Percentiles rank a stretch among this genome's conserved stretches.
Conservation (phyloP, 2,797 vertebrate genomes). For the Crossoptilon crossoptilon region DNA sequence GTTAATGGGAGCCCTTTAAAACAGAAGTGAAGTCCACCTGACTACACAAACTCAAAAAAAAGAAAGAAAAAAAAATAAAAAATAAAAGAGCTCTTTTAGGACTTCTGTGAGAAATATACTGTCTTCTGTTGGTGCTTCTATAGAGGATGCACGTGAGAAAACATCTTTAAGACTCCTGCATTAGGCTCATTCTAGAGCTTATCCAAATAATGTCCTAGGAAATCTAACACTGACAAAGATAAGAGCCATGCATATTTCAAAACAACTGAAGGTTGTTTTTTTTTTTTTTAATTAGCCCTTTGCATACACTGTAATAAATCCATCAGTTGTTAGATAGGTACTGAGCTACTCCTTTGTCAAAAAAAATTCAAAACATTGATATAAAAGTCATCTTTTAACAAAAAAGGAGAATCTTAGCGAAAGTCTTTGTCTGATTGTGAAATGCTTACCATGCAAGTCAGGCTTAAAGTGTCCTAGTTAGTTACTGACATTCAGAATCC, state of each 20-base stretch:
- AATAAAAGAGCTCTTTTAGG: too few relatives aligned
- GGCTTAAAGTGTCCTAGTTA: background rate
- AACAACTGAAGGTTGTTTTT: background rate
- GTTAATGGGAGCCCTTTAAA: too few relatives aligned
- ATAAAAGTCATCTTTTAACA: background rate
- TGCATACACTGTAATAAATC: background rate
- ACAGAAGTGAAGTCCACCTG: too few relatives aligned
- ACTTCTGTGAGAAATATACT: too few relatives aligned
- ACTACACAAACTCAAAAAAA: too few relatives aligned
- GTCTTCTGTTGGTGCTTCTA: too few relatives aligned
- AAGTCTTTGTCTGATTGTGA: background rate
- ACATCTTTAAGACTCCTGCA: too few relatives aligned
- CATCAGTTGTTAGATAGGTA: background rate
- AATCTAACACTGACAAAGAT: too few relatives aligned
- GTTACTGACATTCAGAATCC: background rate
- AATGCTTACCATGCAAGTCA: background rate
- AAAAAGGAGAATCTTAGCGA: background rate
- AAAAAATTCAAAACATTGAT: background rate
- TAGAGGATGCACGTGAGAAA: too few relatives aligned
- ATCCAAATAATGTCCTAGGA: too few relatives aligned
- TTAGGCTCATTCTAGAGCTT: too few relatives aligned
- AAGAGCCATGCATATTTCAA: background rate
- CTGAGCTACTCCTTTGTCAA: background rate
- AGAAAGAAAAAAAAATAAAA: too few relatives aligned
- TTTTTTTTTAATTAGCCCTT: background rate